Conservation (phyloP, 2,113 vertebrate species). For the Galeopterus variegatus region DNA sequence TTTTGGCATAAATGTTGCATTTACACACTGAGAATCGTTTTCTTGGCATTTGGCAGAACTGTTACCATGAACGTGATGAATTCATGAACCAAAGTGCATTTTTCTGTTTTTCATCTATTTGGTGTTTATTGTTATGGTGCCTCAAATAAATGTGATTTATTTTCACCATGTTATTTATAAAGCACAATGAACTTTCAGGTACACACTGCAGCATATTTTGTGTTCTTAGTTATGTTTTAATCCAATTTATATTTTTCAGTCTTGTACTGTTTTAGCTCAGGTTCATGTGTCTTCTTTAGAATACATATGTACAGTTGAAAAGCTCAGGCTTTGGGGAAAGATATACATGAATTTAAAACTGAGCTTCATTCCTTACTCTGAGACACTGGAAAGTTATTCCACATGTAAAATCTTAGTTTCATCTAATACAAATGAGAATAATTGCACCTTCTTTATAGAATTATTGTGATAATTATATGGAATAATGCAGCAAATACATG, state of each 20-base stretch:
- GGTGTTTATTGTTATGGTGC: constrained; percentile 7
- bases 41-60: constrained; percentile 49
- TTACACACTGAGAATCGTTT: constrained; percentile 28
- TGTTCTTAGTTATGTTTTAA: constrained; percentile 11
- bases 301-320: neutral
- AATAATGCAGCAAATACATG: neutral
- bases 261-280: constrained; percentile 50
- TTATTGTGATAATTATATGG: neutral
- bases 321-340: neutral
- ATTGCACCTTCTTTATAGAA: neutral
- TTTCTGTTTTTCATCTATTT: constrained; percentile 67
- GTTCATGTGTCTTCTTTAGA: constrained; percentile 43
- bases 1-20: constrained; percentile 71
- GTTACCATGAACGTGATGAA: constrained; percentile 54
- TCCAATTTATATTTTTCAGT: neutral
- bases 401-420: neutral
- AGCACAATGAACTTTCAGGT: neutral
- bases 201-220: neutral
- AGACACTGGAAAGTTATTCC: neutral
- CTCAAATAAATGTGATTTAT: constrained; percentile 61
- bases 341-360: neutral
- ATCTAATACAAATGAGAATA: neutral
- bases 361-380: neutral
- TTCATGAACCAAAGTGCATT: constrained; percentile 46
- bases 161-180: constrained; percentile 53